phyloP scores from a whole-genome alignment of 2,113 vertebrate genomes.

The Triplophysa siluroides region DNA sequence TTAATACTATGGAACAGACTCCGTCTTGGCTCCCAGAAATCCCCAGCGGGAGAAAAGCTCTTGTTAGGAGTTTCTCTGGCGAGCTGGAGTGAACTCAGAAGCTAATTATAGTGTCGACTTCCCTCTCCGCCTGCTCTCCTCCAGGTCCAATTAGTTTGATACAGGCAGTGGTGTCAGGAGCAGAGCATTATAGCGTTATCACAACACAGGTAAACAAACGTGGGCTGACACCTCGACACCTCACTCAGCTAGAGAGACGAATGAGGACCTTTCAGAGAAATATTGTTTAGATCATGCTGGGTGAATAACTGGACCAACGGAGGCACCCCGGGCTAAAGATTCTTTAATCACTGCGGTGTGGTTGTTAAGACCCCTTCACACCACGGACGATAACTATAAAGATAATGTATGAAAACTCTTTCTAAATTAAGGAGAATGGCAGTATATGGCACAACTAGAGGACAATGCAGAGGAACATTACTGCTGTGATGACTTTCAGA shows the following conservation, averaged over 20 bases:
- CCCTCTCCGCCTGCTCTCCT: conserved; percentile 42
- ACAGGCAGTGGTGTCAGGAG: conserved; percentile 33
- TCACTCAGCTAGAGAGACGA: conserved; percentile 23
- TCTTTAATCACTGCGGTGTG: not conserved
- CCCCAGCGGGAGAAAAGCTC: conserved; percentile 10
- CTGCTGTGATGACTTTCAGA: too few relatives aligned
- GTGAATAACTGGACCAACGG: not conserved
- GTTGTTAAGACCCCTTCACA: too few relatives aligned
- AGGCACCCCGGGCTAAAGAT: not conserved
- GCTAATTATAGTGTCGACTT: conserved; percentile 37
- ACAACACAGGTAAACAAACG: conserved; percentile 46
- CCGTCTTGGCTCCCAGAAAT: conserved; percentile 20
- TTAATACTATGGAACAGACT: conserved; percentile 10
- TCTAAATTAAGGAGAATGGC: too few relatives aligned
- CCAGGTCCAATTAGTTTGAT: conserved; percentile 44
- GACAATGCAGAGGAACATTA: too few relatives aligned
- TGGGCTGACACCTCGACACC: conserved; percentile 35
- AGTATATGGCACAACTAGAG: too few relatives aligned
- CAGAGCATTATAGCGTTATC: conserved; percentile 28
- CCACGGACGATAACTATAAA: too few relatives aligned
- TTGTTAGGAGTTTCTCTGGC: conserved; percentile 18
- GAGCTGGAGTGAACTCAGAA: conserved; percentile 20
- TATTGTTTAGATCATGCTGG: conserved; percentile 3
- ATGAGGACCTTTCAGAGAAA: not conserved
- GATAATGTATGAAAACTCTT: too few relatives aligned